Evolutionary conservation across 35 echinoderm and acorn worm genomes (phyloP), one percentile per base, ranked within the genome.

Genomic region (Ophiothrix spiculata): DNA sequence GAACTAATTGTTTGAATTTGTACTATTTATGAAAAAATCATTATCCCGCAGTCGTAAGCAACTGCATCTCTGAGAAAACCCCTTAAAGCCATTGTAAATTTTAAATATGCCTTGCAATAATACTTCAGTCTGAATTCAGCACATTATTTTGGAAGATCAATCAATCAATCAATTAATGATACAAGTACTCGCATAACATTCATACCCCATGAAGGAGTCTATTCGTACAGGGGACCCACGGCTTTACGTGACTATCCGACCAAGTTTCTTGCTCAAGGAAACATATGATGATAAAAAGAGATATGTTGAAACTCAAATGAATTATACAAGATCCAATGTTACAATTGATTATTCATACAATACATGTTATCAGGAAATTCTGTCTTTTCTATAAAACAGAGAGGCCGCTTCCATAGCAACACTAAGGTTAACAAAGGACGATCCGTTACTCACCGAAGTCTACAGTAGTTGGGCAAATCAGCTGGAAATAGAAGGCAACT

Each of bases 401-500:
- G 95, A 93, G 77, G 95, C 91, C 11, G 77, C 83, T 10, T 75
- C 84, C 28, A 40, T 97, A 16, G 95, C 95, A 1, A 77, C 40
- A 39, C 87, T 92, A 17, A 75, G 95, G 40, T 84, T 93, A n/a
- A 76, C 88, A n/a, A 79, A 45, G 17, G 39, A 37, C 16, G 95
- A 97, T 75, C 88, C 91, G 39, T 84, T 88, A n/a, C 74, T 93
- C 19, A 39, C 74, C 33, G 91, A 97, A 17, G 79, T 97, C 1
- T 93, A 93, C 73, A 76, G 63, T 33, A 76, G 56, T 12, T 97
- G 95, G 95, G 95, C 91, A 8, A 38, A 36, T 34, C 79, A 88
- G 25, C 77, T 93, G 33, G 95, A 93, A 56, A 37, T 64, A 31
- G 90, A 86, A 25, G 88, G 88, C 23, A 91, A 56, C 73, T 93